phyloP scores from a whole-genome alignment of 2,888 invertebrate species.

The Mesorhabditis belari region DNA sequence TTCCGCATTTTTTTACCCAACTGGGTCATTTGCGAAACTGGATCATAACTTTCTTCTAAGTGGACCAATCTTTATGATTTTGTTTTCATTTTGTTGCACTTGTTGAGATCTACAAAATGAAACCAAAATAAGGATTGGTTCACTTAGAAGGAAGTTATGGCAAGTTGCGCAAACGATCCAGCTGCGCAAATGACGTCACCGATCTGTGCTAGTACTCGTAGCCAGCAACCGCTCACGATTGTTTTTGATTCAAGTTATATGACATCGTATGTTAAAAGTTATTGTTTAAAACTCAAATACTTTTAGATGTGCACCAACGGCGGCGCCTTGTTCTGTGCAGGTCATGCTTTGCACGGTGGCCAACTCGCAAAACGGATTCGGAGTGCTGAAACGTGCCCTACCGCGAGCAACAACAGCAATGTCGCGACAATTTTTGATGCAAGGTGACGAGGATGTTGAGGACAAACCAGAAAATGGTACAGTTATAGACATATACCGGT shows the following conservation, averaged over 20 bases:
- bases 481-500: neutral
- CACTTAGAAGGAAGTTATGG: too few species aligned
- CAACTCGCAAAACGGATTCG: neutral
- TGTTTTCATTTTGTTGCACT: too few species aligned
- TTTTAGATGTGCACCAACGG: neutral
- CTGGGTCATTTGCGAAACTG: neutral
- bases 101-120: too few species aligned
- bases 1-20: too few species aligned
- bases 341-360: neutral
- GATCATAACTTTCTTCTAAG: too few species aligned
- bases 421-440: neutral
- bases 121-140: too few species aligned
- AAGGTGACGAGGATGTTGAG: neutral
- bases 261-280: neutral
- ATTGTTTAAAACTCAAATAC: neutral
- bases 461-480: neutral
- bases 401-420: too few species aligned
- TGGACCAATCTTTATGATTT: too few species aligned
- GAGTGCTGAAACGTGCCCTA: neutral
- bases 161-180: too few species aligned
- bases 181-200: too few species aligned
- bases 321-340: neutral
- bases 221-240: neutral
- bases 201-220: neutral
- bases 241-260: neutral